A percentile compares a stretch with the other conserved stretches of the same genome.
These are phyloP conservation scores for Nymphalis c-album DNA, from an alignment of 2,888 invertebrate species.

Conservation along the genomic window DNA sequence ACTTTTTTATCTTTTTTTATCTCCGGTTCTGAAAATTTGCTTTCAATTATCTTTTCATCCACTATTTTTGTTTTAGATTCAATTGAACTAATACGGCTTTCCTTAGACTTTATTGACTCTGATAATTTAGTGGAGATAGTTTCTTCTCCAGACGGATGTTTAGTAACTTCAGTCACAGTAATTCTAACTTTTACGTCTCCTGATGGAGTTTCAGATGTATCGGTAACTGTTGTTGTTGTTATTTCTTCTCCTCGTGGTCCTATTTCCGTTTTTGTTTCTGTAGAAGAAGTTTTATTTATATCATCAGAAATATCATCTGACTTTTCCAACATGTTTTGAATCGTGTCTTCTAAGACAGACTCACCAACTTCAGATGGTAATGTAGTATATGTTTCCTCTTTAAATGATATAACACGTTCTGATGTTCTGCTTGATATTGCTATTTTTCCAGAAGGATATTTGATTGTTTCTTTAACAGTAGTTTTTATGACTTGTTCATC, in stretches of 20 bases:
- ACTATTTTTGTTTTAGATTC: conserved; percentile 17
- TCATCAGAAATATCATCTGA: conserved; percentile 17
- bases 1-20: conserved; percentile 12
- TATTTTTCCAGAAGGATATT: conserved; percentile 37
- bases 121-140: conserved; percentile 38
- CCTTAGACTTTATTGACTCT: conserved; percentile 33
- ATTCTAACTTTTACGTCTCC: conserved; percentile 39
- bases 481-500: conserved; percentile 39
- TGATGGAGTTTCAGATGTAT: conserved; percentile 35
- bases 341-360: conserved; percentile 22
- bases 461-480: conserved; percentile 36
- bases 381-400: conserved; percentile 21
- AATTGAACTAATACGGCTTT: conserved; percentile 28
- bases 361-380: conserved; percentile 11
- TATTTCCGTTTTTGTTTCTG: conserved; percentile 27
- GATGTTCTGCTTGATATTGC: conserved; percentile 38
- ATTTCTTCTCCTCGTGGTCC: conserved; percentile 37
- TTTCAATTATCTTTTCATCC: conserved; percentile 15
- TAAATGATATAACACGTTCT: conserved; percentile 28
- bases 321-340: conserved; percentile 24
- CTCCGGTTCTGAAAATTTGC: conserved; percentile 5
- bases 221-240: conserved; percentile 32
- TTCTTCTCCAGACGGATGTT: conserved; percentile 40
- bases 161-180: conserved; percentile 36
- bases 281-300: conserved; percentile 22